A percentile compares a stretch with the other conserved stretches of the same genome.
Conservation (phyloP, 2,113 vertebrate genomes). For the Callocephalon fimbriatum region DNA sequence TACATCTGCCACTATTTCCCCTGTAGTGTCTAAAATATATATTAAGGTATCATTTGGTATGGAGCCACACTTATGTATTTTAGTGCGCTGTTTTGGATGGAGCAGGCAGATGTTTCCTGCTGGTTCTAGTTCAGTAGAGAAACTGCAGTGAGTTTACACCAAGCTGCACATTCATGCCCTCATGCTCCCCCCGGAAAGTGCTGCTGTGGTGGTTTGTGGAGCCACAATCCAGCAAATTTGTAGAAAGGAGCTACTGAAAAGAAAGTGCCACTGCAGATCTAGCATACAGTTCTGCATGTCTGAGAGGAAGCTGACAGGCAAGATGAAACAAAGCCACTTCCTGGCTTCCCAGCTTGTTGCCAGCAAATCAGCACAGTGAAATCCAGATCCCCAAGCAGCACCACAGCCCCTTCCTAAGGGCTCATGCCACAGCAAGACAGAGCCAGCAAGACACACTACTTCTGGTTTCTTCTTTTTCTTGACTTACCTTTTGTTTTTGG, state of each 20-base stretch:
- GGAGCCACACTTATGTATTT: neutral
- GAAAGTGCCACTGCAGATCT: neutral
- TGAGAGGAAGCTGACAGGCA: neutral
- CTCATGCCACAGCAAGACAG: accelerated
- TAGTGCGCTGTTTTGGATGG: accelerated
- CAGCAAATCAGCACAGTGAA: accelerated
- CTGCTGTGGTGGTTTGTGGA: neutral
- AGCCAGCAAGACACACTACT: accelerated
- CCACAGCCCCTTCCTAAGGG: neutral
- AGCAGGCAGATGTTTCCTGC: neutral
- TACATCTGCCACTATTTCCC: neutral
- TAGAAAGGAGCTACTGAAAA: neutral
- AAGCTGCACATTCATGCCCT: accelerated
- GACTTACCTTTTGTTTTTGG: accelerated
- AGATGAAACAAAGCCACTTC: neutral
- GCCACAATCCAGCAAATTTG: neutral
- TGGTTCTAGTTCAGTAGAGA: neutral
- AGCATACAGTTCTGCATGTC: accelerated
- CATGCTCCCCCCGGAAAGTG: accelerated
- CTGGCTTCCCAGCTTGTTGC: accelerated
- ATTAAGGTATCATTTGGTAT: neutral
- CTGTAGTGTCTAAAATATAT: neutral
- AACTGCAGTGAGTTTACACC: neutral
- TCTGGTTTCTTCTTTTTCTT: neutral
- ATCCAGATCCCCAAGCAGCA: neutral